These are phyloP conservation scores for Serrognathus titanus DNA, from an alignment of 2,888 invertebrate genomes.

Conservation along the genomic window DNA sequence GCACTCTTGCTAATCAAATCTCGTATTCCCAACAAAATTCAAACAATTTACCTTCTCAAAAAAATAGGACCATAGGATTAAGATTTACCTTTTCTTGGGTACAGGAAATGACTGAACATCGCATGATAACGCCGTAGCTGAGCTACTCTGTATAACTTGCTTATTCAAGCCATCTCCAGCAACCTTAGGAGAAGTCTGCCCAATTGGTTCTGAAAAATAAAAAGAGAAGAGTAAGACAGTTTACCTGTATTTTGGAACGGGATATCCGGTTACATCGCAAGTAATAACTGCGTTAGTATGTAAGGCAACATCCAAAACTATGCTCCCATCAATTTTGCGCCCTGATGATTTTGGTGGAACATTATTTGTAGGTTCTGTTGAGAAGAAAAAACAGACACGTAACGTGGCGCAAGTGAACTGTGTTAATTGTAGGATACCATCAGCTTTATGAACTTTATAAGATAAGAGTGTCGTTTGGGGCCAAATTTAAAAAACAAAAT, in stretches of 20 bases:
- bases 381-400: background rate
- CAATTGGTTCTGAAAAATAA: slow-evolving; percentile 52
- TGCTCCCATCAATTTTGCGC: slow-evolving; percentile 55
- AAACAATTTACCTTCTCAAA: too few species aligned
- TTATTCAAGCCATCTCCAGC: slow-evolving; percentile 58
- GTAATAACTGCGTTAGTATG: slow-evolving; percentile 59
- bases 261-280: slow-evolving; percentile 68
- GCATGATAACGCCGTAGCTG: slow-evolving; percentile 49
- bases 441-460: background rate
- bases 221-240: slow-evolving; percentile 35
- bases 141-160: slow-evolving; percentile 33
- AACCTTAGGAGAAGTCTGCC: slow-evolving; percentile 52
- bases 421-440: background rate
- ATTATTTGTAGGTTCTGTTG: slow-evolving; percentile 59
- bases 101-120: slow-evolving; percentile 57
- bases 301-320: slow-evolving; percentile 55
- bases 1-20: too few species aligned
- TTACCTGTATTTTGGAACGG: slow-evolving; percentile 69
- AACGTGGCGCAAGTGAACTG: too few species aligned
- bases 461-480: background rate
- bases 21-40: too few species aligned
- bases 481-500: background rate
- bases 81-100: slow-evolving; percentile 54
- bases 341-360: slow-evolving; percentile 60
- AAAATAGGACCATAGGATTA: too few species aligned